Evolutionary conservation across 2,113 vertebrate species (phyloP).

Genomic region (Lathamus discolor): DNA sequence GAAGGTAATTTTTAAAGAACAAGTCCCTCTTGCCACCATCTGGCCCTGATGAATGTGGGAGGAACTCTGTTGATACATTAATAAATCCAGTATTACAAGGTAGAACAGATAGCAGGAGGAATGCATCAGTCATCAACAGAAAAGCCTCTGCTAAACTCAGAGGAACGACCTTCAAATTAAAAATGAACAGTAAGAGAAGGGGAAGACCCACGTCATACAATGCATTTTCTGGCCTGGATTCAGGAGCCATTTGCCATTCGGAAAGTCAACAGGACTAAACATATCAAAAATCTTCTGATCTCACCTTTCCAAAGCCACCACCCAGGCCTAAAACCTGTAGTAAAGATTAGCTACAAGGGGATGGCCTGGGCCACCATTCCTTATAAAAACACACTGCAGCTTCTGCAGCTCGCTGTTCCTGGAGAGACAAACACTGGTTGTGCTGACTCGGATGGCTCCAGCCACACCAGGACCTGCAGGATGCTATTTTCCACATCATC

Average conservation of each 20-base stretch:
- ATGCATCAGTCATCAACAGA: not conserved
- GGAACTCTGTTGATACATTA: conserved; percentile 15
- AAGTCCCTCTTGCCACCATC: conserved; percentile 23
- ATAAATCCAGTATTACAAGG: conserved; percentile 5
- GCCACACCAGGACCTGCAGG: fast-evolving
- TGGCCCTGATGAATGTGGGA: not conserved
- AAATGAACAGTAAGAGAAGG: not conserved
- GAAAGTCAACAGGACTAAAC: not conserved
- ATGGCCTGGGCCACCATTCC: not conserved
- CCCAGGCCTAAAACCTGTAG: not conserved
- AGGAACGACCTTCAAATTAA: not conserved
- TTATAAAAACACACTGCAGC: not conserved
- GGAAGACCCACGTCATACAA: fast-evolving
- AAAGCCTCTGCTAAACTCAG: not conserved
- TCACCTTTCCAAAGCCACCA: not conserved
- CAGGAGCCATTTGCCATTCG: not conserved
- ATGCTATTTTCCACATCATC: fast-evolving
- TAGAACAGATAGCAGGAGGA: not conserved
- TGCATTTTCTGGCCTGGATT: not conserved
- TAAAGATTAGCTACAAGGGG: fast-evolving
- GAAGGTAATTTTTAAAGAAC: conserved; percentile 9
- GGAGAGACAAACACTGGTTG: not conserved
- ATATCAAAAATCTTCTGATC: fast-evolving
- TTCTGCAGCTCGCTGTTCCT: not conserved
- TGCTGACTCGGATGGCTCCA: not conserved